Base-by-base conservation (phyloP, 1,140 invertebrate species). In the Teleopsis dalmanni region DNA sequence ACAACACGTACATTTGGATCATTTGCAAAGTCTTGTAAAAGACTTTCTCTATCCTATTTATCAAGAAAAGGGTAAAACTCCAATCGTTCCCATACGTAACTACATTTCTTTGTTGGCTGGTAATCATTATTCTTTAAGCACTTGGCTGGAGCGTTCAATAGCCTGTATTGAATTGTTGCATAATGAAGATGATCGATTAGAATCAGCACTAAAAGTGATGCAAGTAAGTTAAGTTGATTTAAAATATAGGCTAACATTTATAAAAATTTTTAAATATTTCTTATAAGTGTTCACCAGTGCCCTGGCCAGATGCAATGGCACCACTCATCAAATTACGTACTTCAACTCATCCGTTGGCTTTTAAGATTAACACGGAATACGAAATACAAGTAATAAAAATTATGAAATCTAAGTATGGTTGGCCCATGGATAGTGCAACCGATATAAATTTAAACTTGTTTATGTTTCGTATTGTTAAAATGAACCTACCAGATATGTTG, bases 331-430 rank as follows among this genome's bases (percentile, higher is more conserved):
- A 56, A 40, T 47, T 69, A 10, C 56, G 67, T 6, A 58, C 57
- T 14, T 69, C 65, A 0, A 67, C 60, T 3, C 65, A 71, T 53
- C 63, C 67, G 4, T 35, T 65, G 16, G 65, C 67, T 13, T 16
- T 53, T 1, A 61, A 62, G 29, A 71, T 71, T 14, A 65, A 62
- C 33, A 60, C 54, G 0, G 60, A 67, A 52, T 67, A 65, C 27
- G 64, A 70, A 36, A 58, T 65, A 4, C 67, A 71, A 45, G 57
- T 60, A 14, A 65, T 71, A 11, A 70, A 71, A 51, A 67, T 67
- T 25, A 65, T 71, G 60, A 70, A 65, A 41, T 56, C 58, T 0
- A 70, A 71, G 42, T 70, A 71, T 34, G 65, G 64, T 21, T 71
- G 68, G 68, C 55, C 63, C 13, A 60, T 57, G 0, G 62, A 70